Percentiles rank a stretch among this genome's conserved stretches.
Conservation (phyloP, 2,113 vertebrate genomes). For the Hiodon tergisus region DNA sequence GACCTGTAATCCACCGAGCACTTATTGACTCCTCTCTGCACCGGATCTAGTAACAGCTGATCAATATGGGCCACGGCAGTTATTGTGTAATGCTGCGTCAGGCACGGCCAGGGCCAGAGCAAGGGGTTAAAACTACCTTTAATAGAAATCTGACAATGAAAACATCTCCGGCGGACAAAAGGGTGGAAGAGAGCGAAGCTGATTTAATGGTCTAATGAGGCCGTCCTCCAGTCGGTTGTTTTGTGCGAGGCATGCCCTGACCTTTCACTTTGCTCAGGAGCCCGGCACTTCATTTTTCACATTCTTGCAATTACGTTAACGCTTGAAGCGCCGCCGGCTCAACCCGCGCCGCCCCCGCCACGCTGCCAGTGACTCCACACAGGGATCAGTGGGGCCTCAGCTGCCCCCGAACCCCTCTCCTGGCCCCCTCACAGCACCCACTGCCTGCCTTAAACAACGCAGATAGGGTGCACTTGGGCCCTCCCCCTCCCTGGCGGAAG, state of each 20-base stretch:
- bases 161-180: constrained; percentile 45
- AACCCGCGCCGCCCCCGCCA: not conserved
- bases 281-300: constrained; percentile 96
- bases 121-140: constrained; percentile 40
- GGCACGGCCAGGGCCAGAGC: constrained; percentile 32
- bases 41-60: constrained; percentile 67
- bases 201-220: constrained; percentile 90
- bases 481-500: constrained; percentile 37
- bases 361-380: not conserved
- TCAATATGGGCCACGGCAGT: constrained; percentile 64
- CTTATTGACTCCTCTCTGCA: constrained; percentile 69
- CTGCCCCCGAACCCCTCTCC: not conserved
- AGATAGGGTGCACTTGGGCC: constrained; percentile 74
- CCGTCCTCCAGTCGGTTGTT: constrained; percentile 94
- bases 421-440: constrained; percentile 55
- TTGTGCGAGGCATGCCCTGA: constrained; percentile 75
- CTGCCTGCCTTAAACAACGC: constrained; percentile 74
- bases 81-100: constrained; percentile 52
- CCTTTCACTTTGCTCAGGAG: constrained; percentile 87
- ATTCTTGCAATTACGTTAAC: constrained; percentile 99
- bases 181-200: constrained; percentile 57
- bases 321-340: constrained; percentile 74
- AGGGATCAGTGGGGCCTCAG: no score
- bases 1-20: constrained; percentile 73
- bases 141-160: constrained; percentile 51